Percentiles rank a stretch among this genome's conserved stretches.
phyloP scores from a whole-genome alignment of 2,888 invertebrate genomes.

The Aethes cnicana region DNA sequence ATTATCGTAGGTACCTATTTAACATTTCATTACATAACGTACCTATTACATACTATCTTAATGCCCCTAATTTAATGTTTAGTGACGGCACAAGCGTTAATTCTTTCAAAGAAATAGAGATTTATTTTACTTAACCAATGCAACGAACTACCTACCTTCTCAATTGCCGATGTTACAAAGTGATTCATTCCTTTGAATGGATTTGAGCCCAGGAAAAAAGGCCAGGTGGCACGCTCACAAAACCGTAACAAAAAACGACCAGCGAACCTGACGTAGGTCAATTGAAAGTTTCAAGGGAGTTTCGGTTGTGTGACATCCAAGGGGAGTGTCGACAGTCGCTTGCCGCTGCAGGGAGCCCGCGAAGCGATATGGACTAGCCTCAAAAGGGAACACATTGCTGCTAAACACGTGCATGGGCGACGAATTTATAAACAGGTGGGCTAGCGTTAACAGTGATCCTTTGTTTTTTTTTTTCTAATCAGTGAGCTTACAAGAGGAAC shows the following conservation, averaged over 20 bases:
- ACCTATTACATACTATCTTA: too few species aligned
- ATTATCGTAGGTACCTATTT: too few species aligned
- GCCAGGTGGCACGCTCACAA: constrained; percentile 75
- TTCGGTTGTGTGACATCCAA: constrained; percentile 44
- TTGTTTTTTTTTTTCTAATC: constrained; percentile 13
- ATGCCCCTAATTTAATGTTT: too few species aligned
- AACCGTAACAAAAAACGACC: constrained; percentile 62
- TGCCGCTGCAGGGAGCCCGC: constrained; percentile 50
- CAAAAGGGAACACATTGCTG: constrained; percentile 67
- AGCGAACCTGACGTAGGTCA: constrained; percentile 52
- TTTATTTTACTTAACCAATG: constrained; percentile 38
- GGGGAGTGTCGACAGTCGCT: constrained; percentile 53
- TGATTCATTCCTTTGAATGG: constrained; percentile 71
- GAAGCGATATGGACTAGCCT: constrained; percentile 57
- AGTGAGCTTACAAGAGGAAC: not conserved
- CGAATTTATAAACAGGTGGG: constrained; percentile 72
- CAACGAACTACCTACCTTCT: constrained; percentile 45
- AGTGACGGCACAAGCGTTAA: not conserved
- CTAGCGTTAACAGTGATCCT: constrained; percentile 38
- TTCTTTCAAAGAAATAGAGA: not conserved
- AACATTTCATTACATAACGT: too few species aligned
- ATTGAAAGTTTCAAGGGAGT: constrained; percentile 40
- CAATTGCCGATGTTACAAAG: constrained; percentile 55
- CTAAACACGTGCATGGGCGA: constrained; percentile 71
- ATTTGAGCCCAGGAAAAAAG: constrained; percentile 68